Base-by-base conservation (phyloP, 2,888 invertebrate genomes). In the Morpho helenor region DNA sequence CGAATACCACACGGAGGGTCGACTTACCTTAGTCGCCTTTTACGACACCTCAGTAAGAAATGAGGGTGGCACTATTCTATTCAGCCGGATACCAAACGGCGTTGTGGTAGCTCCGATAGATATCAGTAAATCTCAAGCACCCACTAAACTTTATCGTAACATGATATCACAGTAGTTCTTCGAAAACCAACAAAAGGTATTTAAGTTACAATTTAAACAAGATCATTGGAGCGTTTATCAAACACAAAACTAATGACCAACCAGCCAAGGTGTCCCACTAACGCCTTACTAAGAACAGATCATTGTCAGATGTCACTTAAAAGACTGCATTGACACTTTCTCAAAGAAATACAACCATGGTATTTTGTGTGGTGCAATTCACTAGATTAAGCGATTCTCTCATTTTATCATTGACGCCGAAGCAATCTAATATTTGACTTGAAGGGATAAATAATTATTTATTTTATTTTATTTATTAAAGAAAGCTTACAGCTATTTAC, bases 301-400 rank as follows among this genome's bases (percentile, higher is more conserved):
- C 61, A 46, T 61, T 61, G 61, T 61, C 52, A 57, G 44, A 42
- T 56, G 49, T 53, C 53, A 61, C 58, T 61, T 63, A 56, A 56
- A 58, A 63, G 58, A 44, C 59, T 59, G 56, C 49, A 67, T 65
- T 67, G 66, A 68, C 67, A 69, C 65, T 53, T 67, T 68, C 67
- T 67, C 68, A 69, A 68, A 63, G 65, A 63, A 31, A 65, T 66
- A 68, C 65, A 16, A 45, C 47, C 49, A 52, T 39, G 42, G 54
- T 4, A 6, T 46, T 51, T 48, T 7, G 52, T 23, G n/a, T 58
- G 65, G 65, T 42, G 3, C 54, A 68, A 65, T 54, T 41, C 23
- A 57, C 0, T 43, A 7, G 39, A 6, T 6, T 45, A 48, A 44
- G 53, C 39, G 48, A n/a, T 7, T 41, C 22, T 43, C 31, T 45